A percentile compares a stretch with the other conserved stretches of the same genome.
These are phyloP conservation scores for Cataglyphis albicans DNA, from an alignment of 2,888 invertebrate species.

Conservation along the genomic window DNA sequence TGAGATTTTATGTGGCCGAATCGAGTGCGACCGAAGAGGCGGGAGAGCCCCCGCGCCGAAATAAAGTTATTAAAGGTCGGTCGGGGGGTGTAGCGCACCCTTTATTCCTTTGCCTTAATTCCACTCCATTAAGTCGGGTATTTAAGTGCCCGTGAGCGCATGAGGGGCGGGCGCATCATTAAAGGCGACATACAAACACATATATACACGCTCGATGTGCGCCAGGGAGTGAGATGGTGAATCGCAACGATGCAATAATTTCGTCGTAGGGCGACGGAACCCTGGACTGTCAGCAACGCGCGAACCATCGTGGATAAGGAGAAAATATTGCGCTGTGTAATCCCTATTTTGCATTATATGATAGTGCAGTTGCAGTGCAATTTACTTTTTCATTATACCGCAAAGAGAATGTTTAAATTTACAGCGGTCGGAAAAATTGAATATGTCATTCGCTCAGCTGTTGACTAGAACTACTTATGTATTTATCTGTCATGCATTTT, in stretches of 20 bases:
- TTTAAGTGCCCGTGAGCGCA: slow-evolving; percentile 71
- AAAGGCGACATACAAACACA: slow-evolving; percentile 69
- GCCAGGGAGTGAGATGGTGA: neutral
- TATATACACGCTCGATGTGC: neutral
- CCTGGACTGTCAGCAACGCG: slow-evolving; percentile 43
- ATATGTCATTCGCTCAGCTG: slow-evolving; percentile 8
- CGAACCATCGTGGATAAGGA: slow-evolving; percentile 39
- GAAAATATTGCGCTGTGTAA: slow-evolving; percentile 48
- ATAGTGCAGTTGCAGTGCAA: neutral
- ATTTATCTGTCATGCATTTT: neutral
- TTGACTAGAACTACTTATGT: neutral
- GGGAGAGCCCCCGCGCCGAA: slow-evolving; percentile 63
- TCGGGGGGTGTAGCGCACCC: slow-evolving; percentile 33
- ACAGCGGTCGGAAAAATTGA: neutral
- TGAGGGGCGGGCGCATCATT: slow-evolving; percentile 64
- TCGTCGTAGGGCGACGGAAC: slow-evolving; percentile 17
- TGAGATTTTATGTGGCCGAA: slow-evolving; percentile 66
- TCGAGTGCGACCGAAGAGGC: slow-evolving; percentile 38
- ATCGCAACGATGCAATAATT: slow-evolving; percentile 59
- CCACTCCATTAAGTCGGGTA: slow-evolving; percentile 72
- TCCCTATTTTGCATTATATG: slow-evolving; percentile 33
- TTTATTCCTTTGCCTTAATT: slow-evolving; percentile 74
- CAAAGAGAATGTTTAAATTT: slow-evolving; percentile 26
- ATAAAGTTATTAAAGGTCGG: slow-evolving; percentile 74
- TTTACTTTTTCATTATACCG: neutral